Conservation (phyloP, 2,113 vertebrate species). For the Romanogobio albipinnatus region DNA sequence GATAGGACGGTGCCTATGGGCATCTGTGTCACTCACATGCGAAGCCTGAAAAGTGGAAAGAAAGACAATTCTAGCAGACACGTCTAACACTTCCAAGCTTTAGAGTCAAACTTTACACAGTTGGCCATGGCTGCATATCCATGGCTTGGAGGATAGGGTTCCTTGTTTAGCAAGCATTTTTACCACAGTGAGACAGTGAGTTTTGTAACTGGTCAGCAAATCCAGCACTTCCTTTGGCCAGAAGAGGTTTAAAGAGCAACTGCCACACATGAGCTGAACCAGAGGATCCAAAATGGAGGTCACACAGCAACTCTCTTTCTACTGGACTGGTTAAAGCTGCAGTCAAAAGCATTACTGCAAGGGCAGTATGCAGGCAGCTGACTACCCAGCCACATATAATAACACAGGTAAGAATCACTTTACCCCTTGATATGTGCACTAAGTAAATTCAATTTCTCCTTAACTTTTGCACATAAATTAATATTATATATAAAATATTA, state of each 20-base stretch:
- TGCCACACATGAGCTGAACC: neutral
- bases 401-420: conserved; percentile 80
- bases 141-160: conserved; percentile 40
- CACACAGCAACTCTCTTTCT: conserved; percentile 76
- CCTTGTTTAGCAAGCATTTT: conserved; percentile 6
- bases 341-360: conserved; percentile 75
- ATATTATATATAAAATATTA: too few relatives aligned
- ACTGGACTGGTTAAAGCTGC: conserved; percentile 76
- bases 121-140: conserved; percentile 45
- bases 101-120: neutral
- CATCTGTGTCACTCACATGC: conserved; percentile 23
- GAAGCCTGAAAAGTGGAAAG: conserved; percentile 19
- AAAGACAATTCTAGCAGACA: conserved; percentile 13
- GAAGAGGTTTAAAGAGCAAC: neutral
- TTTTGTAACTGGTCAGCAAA: conserved; percentile 4
- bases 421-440: neutral
- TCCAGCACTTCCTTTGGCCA: conserved; percentile 17
- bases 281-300: conserved; percentile 80
- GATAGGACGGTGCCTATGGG: neutral
- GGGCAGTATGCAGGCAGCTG: conserved; percentile 91
- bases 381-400: conserved; percentile 86
- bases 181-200: neutral
- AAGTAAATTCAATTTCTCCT: neutral
- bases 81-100: conserved; percentile 9
- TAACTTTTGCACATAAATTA: neutral